phyloP scores from a whole-genome alignment of 1,140 invertebrate genomes.

The Thaumatotibia leucotreta region DNA sequence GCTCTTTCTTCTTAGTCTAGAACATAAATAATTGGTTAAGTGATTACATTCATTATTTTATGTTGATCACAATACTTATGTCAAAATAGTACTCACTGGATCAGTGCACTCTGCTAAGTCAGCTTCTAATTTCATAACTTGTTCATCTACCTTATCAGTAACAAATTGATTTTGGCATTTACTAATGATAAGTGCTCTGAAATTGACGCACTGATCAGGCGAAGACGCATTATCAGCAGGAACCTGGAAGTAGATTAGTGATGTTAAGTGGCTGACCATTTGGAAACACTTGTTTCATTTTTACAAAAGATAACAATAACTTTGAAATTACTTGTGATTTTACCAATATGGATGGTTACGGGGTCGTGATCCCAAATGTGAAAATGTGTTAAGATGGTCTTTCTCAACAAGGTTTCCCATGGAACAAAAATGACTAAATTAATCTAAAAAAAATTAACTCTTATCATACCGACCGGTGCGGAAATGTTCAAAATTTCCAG shows the following conservation, averaged over 20 bases:
- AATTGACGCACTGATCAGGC: conserved; percentile 79
- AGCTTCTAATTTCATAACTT: conserved; percentile 79
- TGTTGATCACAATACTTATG: too few species aligned
- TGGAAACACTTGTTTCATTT: background rate
- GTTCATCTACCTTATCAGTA: conserved; percentile 83
- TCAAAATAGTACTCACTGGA: conserved; percentile 77
- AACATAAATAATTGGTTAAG: conserved; percentile 17
- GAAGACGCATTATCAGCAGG: conserved; percentile 48
- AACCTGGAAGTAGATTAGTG: conserved; percentile 37
- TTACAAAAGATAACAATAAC: too few species aligned
- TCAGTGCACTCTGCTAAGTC: conserved; percentile 82
- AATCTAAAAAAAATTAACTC: too few species aligned
- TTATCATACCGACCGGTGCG: too few species aligned
- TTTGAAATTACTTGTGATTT: too few species aligned
- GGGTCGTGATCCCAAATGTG: too few species aligned
- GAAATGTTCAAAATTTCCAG: too few species aligned
- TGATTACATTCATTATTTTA: conserved; percentile 24
- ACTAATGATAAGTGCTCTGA: conserved; percentile 88
- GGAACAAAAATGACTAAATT: too few species aligned
- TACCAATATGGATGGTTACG: too few species aligned
- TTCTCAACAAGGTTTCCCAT: too few species aligned
- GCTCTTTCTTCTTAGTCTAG: conserved; percentile 85
- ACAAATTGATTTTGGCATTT: conserved; percentile 92
- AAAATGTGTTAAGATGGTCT: too few species aligned
- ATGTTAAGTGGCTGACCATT: background rate